These are phyloP conservation scores for Rutilus rutilus DNA, from an alignment of 2,113 vertebrate genomes.

Conservation along the genomic window DNA sequence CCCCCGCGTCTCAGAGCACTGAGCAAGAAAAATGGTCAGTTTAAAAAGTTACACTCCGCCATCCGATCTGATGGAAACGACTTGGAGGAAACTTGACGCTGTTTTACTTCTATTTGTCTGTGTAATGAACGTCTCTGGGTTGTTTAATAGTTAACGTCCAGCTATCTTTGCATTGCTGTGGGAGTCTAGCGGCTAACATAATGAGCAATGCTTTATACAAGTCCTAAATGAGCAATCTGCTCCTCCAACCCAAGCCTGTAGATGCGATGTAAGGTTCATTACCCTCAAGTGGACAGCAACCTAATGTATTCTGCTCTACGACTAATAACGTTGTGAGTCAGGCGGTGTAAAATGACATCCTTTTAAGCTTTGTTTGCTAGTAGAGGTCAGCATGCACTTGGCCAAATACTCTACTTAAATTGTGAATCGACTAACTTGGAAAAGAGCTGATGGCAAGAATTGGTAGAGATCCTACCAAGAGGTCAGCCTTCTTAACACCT, in stretches of 20 bases:
- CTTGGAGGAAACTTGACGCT: constrained; percentile 33
- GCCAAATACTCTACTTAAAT: not conserved
- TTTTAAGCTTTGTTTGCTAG: constrained; percentile 16
- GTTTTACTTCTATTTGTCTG: constrained; percentile 3
- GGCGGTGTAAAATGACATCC: constrained; percentile 25
- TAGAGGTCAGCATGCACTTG: not conserved
- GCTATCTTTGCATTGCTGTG: constrained; percentile 5
- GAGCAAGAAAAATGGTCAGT: constrained; percentile 76
- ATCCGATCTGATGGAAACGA: constrained; percentile 47
- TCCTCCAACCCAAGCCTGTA: constrained; percentile 77
- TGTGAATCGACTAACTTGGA: not conserved
- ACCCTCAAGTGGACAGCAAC: constrained; percentile 80
- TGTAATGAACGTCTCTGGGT: constrained; percentile 14
- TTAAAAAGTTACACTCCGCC: constrained; percentile 52
- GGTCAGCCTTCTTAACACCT: not conserved
- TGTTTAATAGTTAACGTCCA: constrained; percentile 13
- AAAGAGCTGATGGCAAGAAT: not conserved
- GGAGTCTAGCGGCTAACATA: constrained; percentile 79
- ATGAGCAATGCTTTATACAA: constrained; percentile 78
- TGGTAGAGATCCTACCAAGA: constrained; percentile 8
- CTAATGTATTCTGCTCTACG: constrained; percentile 73
- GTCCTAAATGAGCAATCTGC: constrained; percentile 77
- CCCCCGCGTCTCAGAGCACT: constrained; percentile 73
- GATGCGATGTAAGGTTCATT: constrained; percentile 81
- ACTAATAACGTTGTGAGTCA: constrained; percentile 82